Base-by-base conservation (phyloP, 2,797 vertebrate species). In the Lepilemur septentrionalis region DNA sequence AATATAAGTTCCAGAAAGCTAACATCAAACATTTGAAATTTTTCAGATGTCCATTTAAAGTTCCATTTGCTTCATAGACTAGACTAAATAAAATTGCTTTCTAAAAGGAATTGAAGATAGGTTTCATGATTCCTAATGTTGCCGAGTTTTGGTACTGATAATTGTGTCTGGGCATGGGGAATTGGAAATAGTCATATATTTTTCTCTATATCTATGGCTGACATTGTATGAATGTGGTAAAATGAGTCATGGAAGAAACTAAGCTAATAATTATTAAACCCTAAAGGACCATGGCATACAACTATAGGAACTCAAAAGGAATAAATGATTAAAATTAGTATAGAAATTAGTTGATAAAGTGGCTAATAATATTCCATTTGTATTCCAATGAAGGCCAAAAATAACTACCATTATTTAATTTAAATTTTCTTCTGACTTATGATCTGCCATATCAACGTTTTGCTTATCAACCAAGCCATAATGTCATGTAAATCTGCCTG, bases 51-150 rank as follows among this genome's bases (percentile, higher is more conserved):
- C 2, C 10, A 93, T 52, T 86, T 69, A 80, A 86, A 92, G 4
- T 86, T 80, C 17, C 28, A 73, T 63, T 95, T 94, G 30, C 1
- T 80, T 94, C 65, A 63, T 83, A 84, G 8, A 96, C 81, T 57
- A 7, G 32, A 90, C 59, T 73, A 84, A 67, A 22, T 65, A n/a
- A 86, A 88, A 72, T 76, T 82, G 28, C 6, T 90, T 94, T 92
- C 63, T 22, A 55, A 87, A 86, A 75, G 9, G 30, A 80, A 65
- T 5, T 95, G 28, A n/a, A 23, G 32, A 4, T 78, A 25, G 20
- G 41, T 90, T 89, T 95, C 41, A 46, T 2, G 43, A 72, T 46
- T 25, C 8, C 30, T 38, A 91, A 46, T 48, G 59, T 48, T 59
- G 67, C 13, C 10, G 17, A 57, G n/a, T 17, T 78, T 88, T 11